Conservation (phyloP, 2,113 vertebrate genomes). For the Phaethornis superciliosus region DNA sequence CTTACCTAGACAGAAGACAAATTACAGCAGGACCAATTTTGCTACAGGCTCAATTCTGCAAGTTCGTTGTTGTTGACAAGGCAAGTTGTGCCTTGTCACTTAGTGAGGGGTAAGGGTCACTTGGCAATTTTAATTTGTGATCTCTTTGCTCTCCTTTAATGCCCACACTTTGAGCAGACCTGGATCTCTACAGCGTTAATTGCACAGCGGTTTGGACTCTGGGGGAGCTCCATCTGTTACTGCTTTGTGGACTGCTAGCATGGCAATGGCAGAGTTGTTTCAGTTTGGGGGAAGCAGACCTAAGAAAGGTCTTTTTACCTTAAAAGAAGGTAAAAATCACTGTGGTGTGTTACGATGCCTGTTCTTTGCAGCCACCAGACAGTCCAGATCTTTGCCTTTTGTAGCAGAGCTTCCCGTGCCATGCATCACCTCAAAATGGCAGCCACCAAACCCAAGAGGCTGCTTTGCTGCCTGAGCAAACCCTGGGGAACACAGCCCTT, state of each 20-base stretch:
- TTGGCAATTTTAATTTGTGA: fast-evolving
- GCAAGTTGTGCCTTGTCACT: not conserved
- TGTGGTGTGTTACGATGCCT: not conserved
- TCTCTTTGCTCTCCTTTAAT: not conserved
- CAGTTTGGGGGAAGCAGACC: not conserved
- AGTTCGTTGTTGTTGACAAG: too few species aligned
- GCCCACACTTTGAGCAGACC: not conserved
- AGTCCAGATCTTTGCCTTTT: not conserved
- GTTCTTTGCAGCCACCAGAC: not conserved
- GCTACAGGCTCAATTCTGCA: not conserved
- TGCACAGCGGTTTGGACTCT: not conserved
- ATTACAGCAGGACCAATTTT: not conserved
- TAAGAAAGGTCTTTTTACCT: not conserved
- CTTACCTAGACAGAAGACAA: not conserved
- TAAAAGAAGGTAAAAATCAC: not conserved
- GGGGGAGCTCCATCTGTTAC: not conserved
- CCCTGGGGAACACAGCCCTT: not conserved
- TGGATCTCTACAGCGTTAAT: not conserved
- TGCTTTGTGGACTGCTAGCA: not conserved
- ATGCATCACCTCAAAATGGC: not conserved
- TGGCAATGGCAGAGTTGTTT: fast-evolving
- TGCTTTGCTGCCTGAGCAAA: not conserved
- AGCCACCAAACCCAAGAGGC: not conserved
- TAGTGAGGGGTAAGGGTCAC: not conserved
- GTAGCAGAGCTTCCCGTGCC: not conserved